A percentile compares a stretch with the other conserved stretches of the same genome.
These are phyloP conservation scores for Gnathonemus longibarbis DNA, from an alignment of 2,113 vertebrate genomes.

Conservation along the genomic window DNA sequence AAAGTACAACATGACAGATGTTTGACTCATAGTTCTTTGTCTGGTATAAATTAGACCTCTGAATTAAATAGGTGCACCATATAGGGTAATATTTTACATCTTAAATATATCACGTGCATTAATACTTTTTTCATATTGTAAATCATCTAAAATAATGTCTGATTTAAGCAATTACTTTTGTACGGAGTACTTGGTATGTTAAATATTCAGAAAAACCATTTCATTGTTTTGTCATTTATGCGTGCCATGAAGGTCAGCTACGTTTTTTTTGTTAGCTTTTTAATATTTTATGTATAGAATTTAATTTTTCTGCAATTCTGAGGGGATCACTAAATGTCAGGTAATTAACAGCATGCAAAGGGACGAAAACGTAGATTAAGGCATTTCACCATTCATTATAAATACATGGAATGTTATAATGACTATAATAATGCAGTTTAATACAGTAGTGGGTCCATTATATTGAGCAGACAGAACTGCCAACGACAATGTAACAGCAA, in stretches of 20 bases:
- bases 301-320: slow-evolving; percentile 33
- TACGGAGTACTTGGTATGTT: neutral
- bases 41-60: neutral
- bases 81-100: neutral
- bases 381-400: slow-evolving; percentile 12
- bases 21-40: neutral
- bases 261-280: slow-evolving; percentile 36
- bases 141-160: neutral
- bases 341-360: slow-evolving; percentile 16
- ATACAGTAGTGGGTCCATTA: neutral
- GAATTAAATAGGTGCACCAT: neutral
- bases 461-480: neutral
- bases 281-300: slow-evolving; percentile 44
- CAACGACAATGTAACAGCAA: neutral
- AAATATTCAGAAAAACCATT: neutral
- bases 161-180: neutral
- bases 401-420: slow-evolving; percentile 10
- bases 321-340: slow-evolving; percentile 35
- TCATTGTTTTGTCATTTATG: neutral
- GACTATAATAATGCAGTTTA: slow-evolving; percentile 29
- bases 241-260: slow-evolving; percentile 11
- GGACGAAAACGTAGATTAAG: slow-evolving; percentile 23
- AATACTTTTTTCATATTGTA: neutral
- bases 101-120: neutral
- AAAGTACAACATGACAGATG: neutral